Evolutionary conservation across 2,888 invertebrate genomes (phyloP).

Genomic region (Cancer borealis): DNA sequence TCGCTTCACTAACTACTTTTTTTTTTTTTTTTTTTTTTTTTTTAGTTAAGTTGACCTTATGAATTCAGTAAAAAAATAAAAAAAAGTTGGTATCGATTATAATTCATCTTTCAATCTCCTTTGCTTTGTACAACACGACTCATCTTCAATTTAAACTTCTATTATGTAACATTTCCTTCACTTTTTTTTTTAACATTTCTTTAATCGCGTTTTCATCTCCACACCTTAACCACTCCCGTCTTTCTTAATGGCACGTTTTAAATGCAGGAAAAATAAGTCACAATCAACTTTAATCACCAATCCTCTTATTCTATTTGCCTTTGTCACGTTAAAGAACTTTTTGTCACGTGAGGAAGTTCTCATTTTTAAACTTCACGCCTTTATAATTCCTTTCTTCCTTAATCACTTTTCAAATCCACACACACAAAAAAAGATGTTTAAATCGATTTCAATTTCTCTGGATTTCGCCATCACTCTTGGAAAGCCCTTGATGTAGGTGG

Average conservation of each 20-base stretch:
- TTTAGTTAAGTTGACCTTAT: too few species aligned
- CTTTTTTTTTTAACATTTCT: background rate
- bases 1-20: background rate
- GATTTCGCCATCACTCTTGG: background rate
- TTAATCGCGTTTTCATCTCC: background rate
- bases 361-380: background rate
- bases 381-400: background rate
- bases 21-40: background rate
- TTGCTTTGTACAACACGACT: background rate
- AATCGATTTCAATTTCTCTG: background rate
- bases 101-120: too few species aligned
- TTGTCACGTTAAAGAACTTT: background rate
- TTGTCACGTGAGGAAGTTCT: too few species aligned
- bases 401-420: background rate
- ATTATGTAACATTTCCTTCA: background rate
- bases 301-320: background rate
- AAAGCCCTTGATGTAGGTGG: background rate
- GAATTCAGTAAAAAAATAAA: too few species aligned
- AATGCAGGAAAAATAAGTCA: background rate
- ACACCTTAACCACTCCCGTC: background rate
- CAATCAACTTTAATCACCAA: background rate
- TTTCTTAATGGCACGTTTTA: background rate
- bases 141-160: background rate
- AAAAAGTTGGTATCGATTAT: too few species aligned
- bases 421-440: background rate